Percentiles rank a stretch among this genome's conserved stretches.
Conservation (phyloP, 2,113 vertebrate species). For the Pollimyrus isidori region DNA sequence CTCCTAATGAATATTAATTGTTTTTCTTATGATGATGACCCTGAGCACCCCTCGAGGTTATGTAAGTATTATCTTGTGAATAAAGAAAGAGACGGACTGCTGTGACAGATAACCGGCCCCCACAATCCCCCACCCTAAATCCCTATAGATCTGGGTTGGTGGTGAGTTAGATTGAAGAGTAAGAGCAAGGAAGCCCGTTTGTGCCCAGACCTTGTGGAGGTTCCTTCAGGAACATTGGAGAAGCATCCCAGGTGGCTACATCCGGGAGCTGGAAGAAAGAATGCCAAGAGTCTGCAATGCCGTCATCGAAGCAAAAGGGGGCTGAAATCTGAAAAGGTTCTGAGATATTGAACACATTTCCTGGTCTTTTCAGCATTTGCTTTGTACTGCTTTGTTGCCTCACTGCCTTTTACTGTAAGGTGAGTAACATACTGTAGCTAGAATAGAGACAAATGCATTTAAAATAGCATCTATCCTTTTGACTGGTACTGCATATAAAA, state of each 20-base stretch:
- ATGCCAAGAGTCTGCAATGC: background rate
- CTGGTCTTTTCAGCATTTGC: background rate
- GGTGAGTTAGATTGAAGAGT: background rate
- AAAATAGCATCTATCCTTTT: background rate
- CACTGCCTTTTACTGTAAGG: background rate
- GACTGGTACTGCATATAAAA: background rate
- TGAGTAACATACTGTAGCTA: background rate
- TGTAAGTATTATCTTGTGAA: too few species aligned
- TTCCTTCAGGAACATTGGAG: background rate
- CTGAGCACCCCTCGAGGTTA: too few species aligned
- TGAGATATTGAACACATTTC: background rate
- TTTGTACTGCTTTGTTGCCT: background rate
- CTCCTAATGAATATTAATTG: background rate
- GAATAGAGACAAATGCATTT: background rate
- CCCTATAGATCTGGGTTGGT: too few species aligned
- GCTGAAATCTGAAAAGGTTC: background rate
- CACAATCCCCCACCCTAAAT: too few species aligned
- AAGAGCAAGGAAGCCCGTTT: background rate
- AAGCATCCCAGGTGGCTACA: background rate
- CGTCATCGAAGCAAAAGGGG: background rate
- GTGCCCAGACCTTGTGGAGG: background rate
- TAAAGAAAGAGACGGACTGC: too few species aligned
- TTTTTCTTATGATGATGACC: too few species aligned
- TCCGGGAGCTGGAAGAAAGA: background rate
- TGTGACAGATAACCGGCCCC: too few species aligned